Conservation (phyloP, 2,797 vertebrate genomes). For the Mormyrus hasselquistii region DNA sequence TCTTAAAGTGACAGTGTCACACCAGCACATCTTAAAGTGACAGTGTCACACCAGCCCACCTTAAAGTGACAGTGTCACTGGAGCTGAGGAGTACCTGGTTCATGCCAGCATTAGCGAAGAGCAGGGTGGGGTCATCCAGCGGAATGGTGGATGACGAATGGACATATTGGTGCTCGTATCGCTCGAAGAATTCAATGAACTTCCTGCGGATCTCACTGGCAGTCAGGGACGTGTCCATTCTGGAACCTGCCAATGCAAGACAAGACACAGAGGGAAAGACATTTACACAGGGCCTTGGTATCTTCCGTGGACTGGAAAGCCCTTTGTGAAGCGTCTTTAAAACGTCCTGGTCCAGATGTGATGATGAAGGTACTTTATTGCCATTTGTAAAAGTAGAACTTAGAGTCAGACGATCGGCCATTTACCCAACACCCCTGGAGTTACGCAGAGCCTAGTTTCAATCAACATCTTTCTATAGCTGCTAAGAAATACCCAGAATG, state of each 20-base stretch:
- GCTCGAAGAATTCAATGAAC: slow-evolving; percentile 89
- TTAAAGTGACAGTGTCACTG: neutral
- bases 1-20: neutral
- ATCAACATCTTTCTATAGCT: neutral
- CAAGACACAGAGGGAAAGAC: slow-evolving; percentile 18
- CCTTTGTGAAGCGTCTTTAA: neutral
- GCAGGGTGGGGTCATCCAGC: slow-evolving; percentile 89
- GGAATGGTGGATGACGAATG: slow-evolving; percentile 89
- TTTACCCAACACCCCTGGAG: neutral
- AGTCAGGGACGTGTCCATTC: slow-evolving; percentile 74
- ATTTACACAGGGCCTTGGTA: neutral
- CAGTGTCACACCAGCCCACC: neutral
- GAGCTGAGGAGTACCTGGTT: slow-evolving; percentile 74
- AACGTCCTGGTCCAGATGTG: neutral
- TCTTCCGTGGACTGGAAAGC: neutral
- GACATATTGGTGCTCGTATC: slow-evolving; percentile 80
- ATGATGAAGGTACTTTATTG: neutral
- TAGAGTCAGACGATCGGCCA: neutral
- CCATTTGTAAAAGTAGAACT: neutral
- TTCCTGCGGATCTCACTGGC: slow-evolving; percentile 85
- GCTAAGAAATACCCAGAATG: neutral
- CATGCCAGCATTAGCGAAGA: slow-evolving; percentile 98
- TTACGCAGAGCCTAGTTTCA: neutral
- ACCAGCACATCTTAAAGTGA: neutral
- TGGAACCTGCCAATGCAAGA: slow-evolving; percentile 39